Evolutionary conservation across 2,888 invertebrate species (phyloP).

Genomic region (Cancer borealis): DNA sequence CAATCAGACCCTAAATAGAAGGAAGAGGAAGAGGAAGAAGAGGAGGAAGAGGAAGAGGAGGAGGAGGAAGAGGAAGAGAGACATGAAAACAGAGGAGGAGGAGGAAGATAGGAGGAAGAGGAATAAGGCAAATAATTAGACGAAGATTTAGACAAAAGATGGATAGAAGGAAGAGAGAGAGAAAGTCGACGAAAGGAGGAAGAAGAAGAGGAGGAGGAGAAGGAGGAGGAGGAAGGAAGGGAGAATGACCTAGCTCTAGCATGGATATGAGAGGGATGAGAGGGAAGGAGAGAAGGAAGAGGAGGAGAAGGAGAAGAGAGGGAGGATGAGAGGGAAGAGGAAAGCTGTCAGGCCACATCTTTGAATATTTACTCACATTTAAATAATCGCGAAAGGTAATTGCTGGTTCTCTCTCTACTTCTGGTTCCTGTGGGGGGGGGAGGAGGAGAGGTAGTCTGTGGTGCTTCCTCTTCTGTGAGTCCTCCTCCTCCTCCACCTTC

Average conservation of each 20-base stretch:
- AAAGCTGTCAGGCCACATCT: not conserved
- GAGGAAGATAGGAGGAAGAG: conserved; percentile 41
- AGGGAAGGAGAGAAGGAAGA: conserved; percentile 34
- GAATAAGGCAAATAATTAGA: conserved; percentile 56
- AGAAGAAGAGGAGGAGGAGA: no score
- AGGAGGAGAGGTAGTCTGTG: conserved; percentile 34
- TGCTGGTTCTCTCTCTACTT: conserved; percentile 76
- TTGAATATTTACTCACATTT: conserved; percentile 73
- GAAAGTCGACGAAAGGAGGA: conserved; percentile 21
- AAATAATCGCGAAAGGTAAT: conserved; percentile 77
- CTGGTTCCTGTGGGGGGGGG: conserved; percentile 69
- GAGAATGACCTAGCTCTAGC: not conserved
- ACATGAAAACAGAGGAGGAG: not conserved
- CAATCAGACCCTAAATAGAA: not conserved
- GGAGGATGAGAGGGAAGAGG: not conserved
- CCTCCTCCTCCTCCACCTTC: conserved; percentile 9
- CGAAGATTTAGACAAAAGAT: conserved; percentile 40
- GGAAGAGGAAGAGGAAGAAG: conserved; percentile 57
- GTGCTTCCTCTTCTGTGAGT: not conserved
- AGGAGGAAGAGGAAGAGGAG: conserved; percentile 58
- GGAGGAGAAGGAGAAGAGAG: conserved; percentile 37
- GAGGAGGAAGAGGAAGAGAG: conserved; percentile 55
- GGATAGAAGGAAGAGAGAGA: conserved; percentile 30
- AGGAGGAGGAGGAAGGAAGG: conserved; percentile 31
- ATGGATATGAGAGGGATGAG: not conserved